Percentiles rank a stretch among this genome's conserved stretches.
phyloP scores from a whole-genome alignment of 2,888 invertebrate genomes.

The Eulithis testata region DNA sequence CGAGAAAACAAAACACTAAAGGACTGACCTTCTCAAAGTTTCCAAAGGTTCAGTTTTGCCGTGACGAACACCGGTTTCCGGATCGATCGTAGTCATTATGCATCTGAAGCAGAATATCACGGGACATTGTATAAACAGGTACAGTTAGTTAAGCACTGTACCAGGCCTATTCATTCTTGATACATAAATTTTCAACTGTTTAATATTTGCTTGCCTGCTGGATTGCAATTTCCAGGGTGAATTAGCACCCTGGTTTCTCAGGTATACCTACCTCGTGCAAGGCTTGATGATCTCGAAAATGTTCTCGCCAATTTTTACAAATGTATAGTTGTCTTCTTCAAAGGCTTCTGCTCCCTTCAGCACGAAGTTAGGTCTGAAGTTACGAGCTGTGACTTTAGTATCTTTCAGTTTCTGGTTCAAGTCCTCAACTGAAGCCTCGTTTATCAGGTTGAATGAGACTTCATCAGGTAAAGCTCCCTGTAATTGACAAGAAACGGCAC shows the following conservation, averaged over 20 bases:
- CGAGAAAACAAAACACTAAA: background rate
- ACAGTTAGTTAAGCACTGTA: too few relatives aligned
- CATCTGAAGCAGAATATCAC: slow-evolving; percentile 74
- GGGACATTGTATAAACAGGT: too few relatives aligned
- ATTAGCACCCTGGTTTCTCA: too few relatives aligned
- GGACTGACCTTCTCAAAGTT: slow-evolving; percentile 85
- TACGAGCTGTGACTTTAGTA: slow-evolving; percentile 71
- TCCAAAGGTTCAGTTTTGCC: slow-evolving; percentile 86
- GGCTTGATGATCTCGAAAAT: slow-evolving; percentile 87
- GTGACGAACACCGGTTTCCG: slow-evolving; percentile 86
- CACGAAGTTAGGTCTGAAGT: slow-evolving; percentile 89
- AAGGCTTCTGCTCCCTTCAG: slow-evolving; percentile 84
- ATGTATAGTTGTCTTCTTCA: slow-evolving; percentile 89
- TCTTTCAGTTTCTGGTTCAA: slow-evolving; percentile 85
- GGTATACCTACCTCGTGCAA: slow-evolving; percentile 83
- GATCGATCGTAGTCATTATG: slow-evolving; percentile 88
- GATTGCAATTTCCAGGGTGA: too few relatives aligned
- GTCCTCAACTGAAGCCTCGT: slow-evolving; percentile 87
- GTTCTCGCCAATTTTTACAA: slow-evolving; percentile 87
- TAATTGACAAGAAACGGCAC: slow-evolving; percentile 3
- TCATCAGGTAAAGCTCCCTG: slow-evolving; percentile 88
- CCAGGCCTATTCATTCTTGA: too few relatives aligned
- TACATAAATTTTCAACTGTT: too few relatives aligned
- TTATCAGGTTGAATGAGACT: slow-evolving; percentile 87
- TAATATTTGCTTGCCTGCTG: too few relatives aligned